phyloP scores from a whole-genome alignment of 2,797 vertebrate species.

The Pangasius djambal region DNA sequence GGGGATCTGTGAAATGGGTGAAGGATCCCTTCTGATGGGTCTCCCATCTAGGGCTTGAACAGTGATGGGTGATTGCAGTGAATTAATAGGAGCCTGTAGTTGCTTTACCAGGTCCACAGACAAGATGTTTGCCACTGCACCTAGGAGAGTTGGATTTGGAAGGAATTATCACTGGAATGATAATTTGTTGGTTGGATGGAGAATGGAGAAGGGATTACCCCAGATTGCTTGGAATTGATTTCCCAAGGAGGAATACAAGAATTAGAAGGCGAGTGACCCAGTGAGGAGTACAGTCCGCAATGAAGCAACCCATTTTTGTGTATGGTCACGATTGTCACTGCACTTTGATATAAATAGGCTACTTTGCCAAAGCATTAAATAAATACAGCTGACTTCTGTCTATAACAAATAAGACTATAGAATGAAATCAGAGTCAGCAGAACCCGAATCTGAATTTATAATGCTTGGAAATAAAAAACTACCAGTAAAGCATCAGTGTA shows the following conservation, averaged over 20 bases:
- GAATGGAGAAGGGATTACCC: not conserved
- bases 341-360: not conserved
- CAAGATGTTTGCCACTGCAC: no score
- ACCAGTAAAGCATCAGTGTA: not conserved
- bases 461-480: not conserved
- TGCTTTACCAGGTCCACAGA: no score
- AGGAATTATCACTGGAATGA: not conserved
- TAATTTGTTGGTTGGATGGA: not conserved
- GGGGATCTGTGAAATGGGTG: no score
- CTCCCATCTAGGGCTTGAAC: no score
- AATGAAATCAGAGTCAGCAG: not conserved
- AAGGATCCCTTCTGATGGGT: no score
- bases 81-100: no score
- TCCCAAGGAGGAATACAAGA: not conserved
- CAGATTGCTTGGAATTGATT: not conserved
- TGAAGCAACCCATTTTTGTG: not conserved
- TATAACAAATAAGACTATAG: not conserved
- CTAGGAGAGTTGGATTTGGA: not conserved
- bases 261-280: not conserved
- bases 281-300: not conserved
- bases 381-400: not conserved
- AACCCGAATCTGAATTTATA: not conserved
- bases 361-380: no score
- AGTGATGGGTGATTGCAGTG: no score
- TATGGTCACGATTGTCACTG: not conserved